These are phyloP conservation scores for Parotocinclus haroldoi DNA, from an alignment of 2,797 vertebrate species.

Conservation along the genomic window DNA sequence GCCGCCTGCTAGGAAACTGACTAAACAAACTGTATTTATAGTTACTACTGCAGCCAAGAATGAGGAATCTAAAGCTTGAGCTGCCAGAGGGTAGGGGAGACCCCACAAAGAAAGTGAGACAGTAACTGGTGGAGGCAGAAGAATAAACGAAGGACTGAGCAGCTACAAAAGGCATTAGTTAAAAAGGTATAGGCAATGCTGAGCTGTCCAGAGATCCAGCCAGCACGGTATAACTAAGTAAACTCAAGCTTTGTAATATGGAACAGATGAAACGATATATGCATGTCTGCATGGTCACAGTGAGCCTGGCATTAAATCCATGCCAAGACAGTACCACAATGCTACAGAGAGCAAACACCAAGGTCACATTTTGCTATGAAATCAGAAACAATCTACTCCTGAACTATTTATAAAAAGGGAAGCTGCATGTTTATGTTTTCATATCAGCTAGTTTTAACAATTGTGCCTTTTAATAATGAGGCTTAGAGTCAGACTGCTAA, in stretches of 20 bases:
- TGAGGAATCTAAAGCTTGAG: constrained; percentile 72
- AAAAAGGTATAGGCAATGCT: constrained; percentile 28
- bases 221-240: constrained; percentile 55
- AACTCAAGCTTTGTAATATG: constrained; percentile 68
- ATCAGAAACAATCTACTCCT: constrained; percentile 47
- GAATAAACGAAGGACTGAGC: constrained; percentile 19
- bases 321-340: constrained; percentile 53
- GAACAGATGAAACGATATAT: constrained; percentile 75
- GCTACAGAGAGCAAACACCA: constrained; percentile 47
- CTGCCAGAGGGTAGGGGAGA: constrained; percentile 75
- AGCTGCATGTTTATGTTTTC: no score
- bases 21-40: constrained; percentile 87
- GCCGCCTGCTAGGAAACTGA: constrained; percentile 83
- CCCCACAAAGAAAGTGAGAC: constrained; percentile 58
- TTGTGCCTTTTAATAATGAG: no score
- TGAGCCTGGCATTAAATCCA: constrained; percentile 55
- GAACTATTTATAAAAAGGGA: constrained; percentile 41
- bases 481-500: no score
- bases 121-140: constrained; percentile 20
- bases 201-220: constrained; percentile 34
- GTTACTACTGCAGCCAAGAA: constrained; percentile 68
- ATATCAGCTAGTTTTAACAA: no score
- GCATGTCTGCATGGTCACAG: constrained; percentile 60
- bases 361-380: constrained; percentile 55
- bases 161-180: constrained; percentile 45